Base-by-base conservation (phyloP, 2,888 invertebrate genomes). In the Tanypteryx hageni region DNA sequence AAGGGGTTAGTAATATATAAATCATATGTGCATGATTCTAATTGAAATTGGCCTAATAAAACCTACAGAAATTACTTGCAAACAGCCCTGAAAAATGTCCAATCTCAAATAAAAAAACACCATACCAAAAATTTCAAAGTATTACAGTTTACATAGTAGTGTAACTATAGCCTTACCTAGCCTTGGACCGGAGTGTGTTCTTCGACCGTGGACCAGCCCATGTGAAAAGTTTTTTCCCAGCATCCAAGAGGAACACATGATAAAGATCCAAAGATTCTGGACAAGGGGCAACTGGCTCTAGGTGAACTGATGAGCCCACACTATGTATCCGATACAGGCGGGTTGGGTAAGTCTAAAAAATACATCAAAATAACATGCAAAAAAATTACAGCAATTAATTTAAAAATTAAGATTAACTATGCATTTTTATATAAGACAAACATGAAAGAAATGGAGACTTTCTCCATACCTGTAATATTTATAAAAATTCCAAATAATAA, bases 201-300 rank as follows among this genome's bases (percentile, higher is more conserved):
- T 98, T 98, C 0, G 98, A 97, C 94, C 97, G 97, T 93, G 97
- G 97, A 58, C 99, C 99, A 94, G 97, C 96, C 99, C 99, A 99
- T 93, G 99, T 96, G 95, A 97, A 99, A 94, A 99, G 98, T 94
- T 97, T 96, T 81, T 97, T 96, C 0, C 98, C 99, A 59, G 97
- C 97, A 94, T 99, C 99, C 83, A 99, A 95, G 16, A 99, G 96
- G 95, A 98, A 99, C 2, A 99, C 99, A 95, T 97, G 98, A 93
- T 98, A 96, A 0, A 98, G 97, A 96, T 99, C 99, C 92, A 99
- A 96, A 0, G 98, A 98, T 61, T 96, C 96, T 0, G 96, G 95
- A 18, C 95, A 95, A 81, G 98, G 96, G 0, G 97, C 95, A 57
- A 99, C 99, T 0, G 99, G 98, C 95, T 99, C 98, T 94, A 99